phyloP scores from a whole-genome alignment of 2,113 vertebrate genomes.

The Baryphthengus martii region DNA sequence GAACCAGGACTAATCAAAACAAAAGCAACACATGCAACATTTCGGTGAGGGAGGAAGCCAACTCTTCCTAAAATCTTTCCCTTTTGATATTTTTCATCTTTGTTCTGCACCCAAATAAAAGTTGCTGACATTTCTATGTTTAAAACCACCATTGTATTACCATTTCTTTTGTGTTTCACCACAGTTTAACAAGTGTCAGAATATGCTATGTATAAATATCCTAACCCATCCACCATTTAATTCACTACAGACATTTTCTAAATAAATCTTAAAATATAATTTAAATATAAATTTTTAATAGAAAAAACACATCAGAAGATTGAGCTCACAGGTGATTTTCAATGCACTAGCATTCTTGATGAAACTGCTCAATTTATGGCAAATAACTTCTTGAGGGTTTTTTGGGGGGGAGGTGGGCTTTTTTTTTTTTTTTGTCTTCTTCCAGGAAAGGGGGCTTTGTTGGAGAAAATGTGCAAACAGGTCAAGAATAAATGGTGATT shows the following conservation, averaged over 20 bases:
- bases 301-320: background rate
- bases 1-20: background rate
- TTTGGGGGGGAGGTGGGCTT: too few species aligned
- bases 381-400: background rate
- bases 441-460: too few species aligned
- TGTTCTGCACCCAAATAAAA: background rate
- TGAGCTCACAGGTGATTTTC: background rate
- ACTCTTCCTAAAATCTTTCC: background rate
- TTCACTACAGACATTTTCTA: background rate
- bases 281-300: background rate
- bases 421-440: background rate
- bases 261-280: background rate
- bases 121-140: background rate
- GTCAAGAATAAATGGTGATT: conserved; percentile 95
- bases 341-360: background rate
- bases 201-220: background rate
- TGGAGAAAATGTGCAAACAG: background rate
- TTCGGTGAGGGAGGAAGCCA: background rate
- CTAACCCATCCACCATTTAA: background rate
- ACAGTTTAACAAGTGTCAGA: background rate
- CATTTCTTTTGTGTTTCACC: background rate
- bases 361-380: background rate
- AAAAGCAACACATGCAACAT: background rate
- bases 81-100: background rate
- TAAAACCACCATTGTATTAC: background rate